Evolutionary conservation across 2,113 vertebrate genomes (phyloP).

Genomic region (Puntigrus tetrazona): DNA sequence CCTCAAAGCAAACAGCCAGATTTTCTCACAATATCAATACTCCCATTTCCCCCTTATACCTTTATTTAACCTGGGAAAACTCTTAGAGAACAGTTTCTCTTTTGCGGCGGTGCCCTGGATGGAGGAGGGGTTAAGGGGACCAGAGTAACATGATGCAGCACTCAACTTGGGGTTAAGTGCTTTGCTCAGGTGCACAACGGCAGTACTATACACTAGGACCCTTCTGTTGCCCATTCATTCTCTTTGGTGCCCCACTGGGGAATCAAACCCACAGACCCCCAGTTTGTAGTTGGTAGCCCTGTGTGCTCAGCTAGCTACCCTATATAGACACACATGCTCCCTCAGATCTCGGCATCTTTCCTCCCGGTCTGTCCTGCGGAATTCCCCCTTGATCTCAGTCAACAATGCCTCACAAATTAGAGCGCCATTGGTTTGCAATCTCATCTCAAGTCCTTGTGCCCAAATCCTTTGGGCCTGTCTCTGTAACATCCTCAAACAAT

Average conservation of each 20-base stretch:
- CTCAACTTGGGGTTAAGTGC: slow-evolving; percentile 62
- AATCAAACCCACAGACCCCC: slow-evolving; percentile 42
- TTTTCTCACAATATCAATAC: slow-evolving; percentile 47
- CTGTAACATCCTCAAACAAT: slow-evolving; percentile 42
- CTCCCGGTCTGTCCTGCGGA: neutral
- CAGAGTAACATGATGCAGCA: slow-evolving; percentile 60
- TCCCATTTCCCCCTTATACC: slow-evolving; percentile 44
- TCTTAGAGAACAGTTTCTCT: slow-evolving; percentile 52
- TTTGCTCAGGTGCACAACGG: slow-evolving; percentile 59
- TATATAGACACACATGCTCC: slow-evolving; percentile 24
- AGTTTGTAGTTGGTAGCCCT: slow-evolving; percentile 43
- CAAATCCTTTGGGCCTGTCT: slow-evolving; percentile 25
- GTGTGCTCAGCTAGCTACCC: slow-evolving; percentile 33
- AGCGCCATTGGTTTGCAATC: slow-evolving; percentile 27
- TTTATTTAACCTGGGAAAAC: slow-evolving; percentile 58
- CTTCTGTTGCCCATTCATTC: slow-evolving; percentile 55
- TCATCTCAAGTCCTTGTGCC: slow-evolving; percentile 39
- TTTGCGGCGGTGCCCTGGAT: slow-evolving; percentile 50
- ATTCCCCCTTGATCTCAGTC: slow-evolving; percentile 25
- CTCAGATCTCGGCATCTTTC: slow-evolving; percentile 19
- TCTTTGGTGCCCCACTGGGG: slow-evolving; percentile 45
- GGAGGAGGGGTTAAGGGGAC: slow-evolving; percentile 56
- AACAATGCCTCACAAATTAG: slow-evolving; percentile 32
- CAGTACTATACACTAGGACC: slow-evolving; percentile 56
- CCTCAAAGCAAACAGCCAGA: slow-evolving; percentile 40